Evolutionary conservation across 2,797 vertebrate genomes (phyloP), one percentile per base, ranked within the genome.

Genomic region (Fringilla coelebs): DNA sequence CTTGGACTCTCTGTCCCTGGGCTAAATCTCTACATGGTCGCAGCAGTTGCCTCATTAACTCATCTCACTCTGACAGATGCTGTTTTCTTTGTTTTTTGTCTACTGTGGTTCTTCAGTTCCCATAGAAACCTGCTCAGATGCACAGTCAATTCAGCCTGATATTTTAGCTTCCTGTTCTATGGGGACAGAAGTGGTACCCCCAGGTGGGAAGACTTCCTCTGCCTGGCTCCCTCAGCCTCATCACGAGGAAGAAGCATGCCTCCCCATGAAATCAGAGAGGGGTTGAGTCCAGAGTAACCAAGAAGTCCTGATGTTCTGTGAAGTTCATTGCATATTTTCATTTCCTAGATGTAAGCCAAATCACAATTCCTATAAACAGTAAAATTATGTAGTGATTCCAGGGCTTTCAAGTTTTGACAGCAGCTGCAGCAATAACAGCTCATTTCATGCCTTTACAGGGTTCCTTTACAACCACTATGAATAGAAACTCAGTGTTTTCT

Each of bases 41-140:
- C 82, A 95, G 82, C 78, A 91, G 68, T 91, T 92, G 41, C 66
- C 58, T 89, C 76, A 72, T 96, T 94, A 89, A 68, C 82, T 94
- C 75, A 36, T 74, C 79, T 91, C 54, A 36, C 83, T 93, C 82
- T 94, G 85, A 91, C 87, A 93, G 85, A 77, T 94, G 89, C 32
- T 85, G 65, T 91, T 94, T 93, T 76, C 66, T 92, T 90, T 76
- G 52, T 2, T 92, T 93, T 94, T 79, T 78, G 21, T 77, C 73
- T 90, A 40, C 66, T 0, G 0, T 68, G n/a, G 32, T 83, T 93
- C 49, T 91, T 83, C 71, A 91, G 89, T 94, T 94, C 85, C 94
- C 65, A 88, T 95, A 95, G 95, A 92, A 96, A 96, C 85, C 68
- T 88, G 43, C 46, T 91, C 62, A 80, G 32, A 87, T 57, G 62